Base-by-base conservation (phyloP, 2,113 vertebrate species). In the Coptodon rendalli region DNA sequence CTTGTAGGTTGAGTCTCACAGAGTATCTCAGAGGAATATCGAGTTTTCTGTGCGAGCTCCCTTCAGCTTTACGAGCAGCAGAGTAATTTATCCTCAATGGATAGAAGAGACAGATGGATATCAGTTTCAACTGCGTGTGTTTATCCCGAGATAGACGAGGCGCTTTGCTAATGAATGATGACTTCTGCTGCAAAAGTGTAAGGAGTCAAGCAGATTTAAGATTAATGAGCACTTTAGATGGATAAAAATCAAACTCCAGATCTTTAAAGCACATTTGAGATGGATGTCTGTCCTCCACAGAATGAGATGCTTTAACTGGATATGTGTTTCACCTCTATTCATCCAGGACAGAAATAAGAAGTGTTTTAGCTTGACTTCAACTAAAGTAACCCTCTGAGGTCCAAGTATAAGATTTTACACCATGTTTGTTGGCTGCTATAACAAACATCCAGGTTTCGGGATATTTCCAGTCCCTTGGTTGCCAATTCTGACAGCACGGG, bases 11-110 rank as follows among this genome's bases (percentile, higher is more conserved):
- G 2, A 83, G 6, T 52, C 80, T 29, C 68, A 31, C 52, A 1
- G 22, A 31, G 45, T 27, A 14, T 45, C 89, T 89, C 91, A 16
- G 13, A 89, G 89, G 89, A 88, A 80, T 87, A 93, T 94, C 81
- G 40, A n/a, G 78, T 92, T 89, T 79, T 89, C 81, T 24, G 2
- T 57, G 53, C 22, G 45, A 63, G 83, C 61, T 34, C 45, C 29
- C 2, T 27, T 87, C 36, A 13, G 68, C 73, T 63, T 52, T 45
- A 31, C 9, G 38, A 81, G 24, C 52, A 40, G 40, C 79, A 3
- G 4, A 9, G 78, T 16, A 16, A 29, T 48, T 29, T 34, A 80
- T 80, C 76, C 9, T 22, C 50, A n/a, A 12, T n/a, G 90, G 54
- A 71, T 1, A 6, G 76, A 82, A 2, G 71, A 78, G 86, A 54